Percentiles rank a stretch among this genome's conserved stretches.
phyloP scores from a whole-genome alignment of 2,888 invertebrate species.

The Cerastis leucographa region DNA sequence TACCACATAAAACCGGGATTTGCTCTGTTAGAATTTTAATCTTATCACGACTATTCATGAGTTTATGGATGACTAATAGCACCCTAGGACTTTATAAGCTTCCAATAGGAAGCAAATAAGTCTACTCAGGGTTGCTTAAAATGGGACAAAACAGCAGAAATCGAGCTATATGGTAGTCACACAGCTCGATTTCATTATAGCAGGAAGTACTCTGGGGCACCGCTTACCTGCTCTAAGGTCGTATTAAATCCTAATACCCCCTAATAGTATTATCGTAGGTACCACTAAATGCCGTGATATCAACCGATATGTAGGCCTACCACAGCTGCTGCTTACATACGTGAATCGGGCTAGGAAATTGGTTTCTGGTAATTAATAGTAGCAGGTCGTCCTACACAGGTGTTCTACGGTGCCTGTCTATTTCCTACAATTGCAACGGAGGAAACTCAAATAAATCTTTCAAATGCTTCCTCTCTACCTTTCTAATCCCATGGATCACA shows the following conservation, averaged over 20 bases:
- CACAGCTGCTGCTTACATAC: conserved; percentile 20
- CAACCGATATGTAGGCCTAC: not conserved
- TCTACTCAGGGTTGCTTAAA: not conserved
- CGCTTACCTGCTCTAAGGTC: not conserved
- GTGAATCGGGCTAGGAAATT: conserved; percentile 38
- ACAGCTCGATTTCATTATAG: not conserved
- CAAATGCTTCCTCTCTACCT: conserved; percentile 24
- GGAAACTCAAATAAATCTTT: conserved; percentile 40
- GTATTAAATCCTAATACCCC: not conserved
- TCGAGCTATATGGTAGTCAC: not conserved
- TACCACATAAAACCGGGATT: not conserved
- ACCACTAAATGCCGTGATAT: not conserved
- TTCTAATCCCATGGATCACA: conserved; percentile 17
- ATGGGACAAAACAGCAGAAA: not conserved
- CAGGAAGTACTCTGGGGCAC: not conserved
- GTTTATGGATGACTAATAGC: not conserved
- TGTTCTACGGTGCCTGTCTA: conserved; percentile 13
- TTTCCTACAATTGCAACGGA: conserved; percentile 23
- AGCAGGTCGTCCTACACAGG: conserved; percentile 20
- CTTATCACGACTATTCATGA: not conserved
- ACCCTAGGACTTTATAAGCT: not conserved
- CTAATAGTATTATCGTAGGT: not conserved
- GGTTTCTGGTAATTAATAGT: conserved; percentile 32
- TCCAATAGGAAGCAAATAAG: no score
- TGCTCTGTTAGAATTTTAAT: not conserved